These are phyloP conservation scores for Drepana arcuata DNA, from an alignment of 1,140 invertebrate species.

Conservation along the genomic window DNA sequence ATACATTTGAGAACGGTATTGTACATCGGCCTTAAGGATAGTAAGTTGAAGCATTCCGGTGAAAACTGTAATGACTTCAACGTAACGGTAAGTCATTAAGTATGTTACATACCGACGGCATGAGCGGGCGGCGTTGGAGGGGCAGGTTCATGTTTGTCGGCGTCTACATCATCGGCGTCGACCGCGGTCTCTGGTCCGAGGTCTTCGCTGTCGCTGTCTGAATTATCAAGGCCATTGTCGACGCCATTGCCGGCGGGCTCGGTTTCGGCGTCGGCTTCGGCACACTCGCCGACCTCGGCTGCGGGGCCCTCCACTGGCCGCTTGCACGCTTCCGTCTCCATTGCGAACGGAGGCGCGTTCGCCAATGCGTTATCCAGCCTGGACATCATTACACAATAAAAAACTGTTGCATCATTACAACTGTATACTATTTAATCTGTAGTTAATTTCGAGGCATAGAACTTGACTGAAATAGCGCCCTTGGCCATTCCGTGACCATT, in stretches of 20 bases:
- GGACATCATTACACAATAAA: no score
- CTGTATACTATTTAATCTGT: no score
- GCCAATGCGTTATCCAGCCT: slow-evolving; percentile 67
- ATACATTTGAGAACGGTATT: no score
- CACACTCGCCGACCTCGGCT: slow-evolving; percentile 21
- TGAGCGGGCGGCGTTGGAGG: slow-evolving; percentile 72
- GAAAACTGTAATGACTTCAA: no score
- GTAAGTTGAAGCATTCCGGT: no score
- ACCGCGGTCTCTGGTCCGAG: slow-evolving; percentile 69
- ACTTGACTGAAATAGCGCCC: no score
- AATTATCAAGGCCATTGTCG: slow-evolving; percentile 40
- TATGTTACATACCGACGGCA: no score
- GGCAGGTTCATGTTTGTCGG: slow-evolving; percentile 75
- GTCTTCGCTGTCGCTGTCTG: slow-evolving; percentile 61
- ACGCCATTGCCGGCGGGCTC: slow-evolving; percentile 19
- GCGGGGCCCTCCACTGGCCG: slow-evolving; percentile 20
- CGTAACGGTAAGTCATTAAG: no score
- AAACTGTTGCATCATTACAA: no score
- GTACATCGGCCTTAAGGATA: no score
- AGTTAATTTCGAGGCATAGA: no score
- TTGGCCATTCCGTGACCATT: no score
- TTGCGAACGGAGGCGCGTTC: slow-evolving; percentile 55
- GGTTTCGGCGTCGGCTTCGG: slow-evolving; percentile 24
- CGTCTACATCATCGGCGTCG: slow-evolving; percentile 73
- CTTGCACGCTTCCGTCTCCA: slow-evolving; percentile 56